These are phyloP conservation scores for Bombus impatiens DNA, from an alignment of 1,140 invertebrate species.

Conservation along the genomic window DNA sequence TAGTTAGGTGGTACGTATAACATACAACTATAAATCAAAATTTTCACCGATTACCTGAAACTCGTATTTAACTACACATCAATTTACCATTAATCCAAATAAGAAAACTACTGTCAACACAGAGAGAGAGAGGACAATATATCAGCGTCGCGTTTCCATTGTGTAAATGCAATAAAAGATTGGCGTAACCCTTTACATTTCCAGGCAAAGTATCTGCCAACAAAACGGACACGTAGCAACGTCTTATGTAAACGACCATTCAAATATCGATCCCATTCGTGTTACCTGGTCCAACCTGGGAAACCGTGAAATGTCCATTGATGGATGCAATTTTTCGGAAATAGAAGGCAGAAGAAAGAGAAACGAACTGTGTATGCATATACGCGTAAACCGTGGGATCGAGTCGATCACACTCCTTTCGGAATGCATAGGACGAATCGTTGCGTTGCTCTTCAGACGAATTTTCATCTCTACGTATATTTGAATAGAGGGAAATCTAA, in stretches of 20 bases:
- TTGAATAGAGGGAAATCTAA: constrained; percentile 50
- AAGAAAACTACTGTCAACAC: not conserved
- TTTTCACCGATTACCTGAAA: not conserved
- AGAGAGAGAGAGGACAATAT: constrained; percentile 27
- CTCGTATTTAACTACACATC: not conserved
- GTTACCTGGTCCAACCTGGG: constrained; percentile 53
- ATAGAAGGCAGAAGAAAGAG: constrained; percentile 13
- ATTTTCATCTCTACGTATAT: constrained; percentile 5
- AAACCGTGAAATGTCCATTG: constrained; percentile 44
- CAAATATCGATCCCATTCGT: constrained; percentile 62
- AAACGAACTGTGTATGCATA: not conserved
- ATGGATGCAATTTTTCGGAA: constrained; percentile 53
- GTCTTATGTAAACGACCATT: constrained; percentile 73
- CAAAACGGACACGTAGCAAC: constrained; percentile 13
- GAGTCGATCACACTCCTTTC: constrained; percentile 58
- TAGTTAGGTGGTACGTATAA: too few species aligned
- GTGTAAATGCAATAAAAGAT: constrained; percentile 38
- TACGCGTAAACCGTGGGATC: constrained; percentile 55
- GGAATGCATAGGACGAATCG: constrained; percentile 8
- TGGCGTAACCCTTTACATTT: constrained; percentile 63
- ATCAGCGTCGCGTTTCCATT: constrained; percentile 21
- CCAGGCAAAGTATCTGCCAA: constrained; percentile 43
- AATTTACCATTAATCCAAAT: not conserved
- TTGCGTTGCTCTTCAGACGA: not conserved
- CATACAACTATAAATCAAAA: not conserved